Evolutionary conservation across 1,140 invertebrate species (phyloP), one percentile per base, ranked within the genome.

Genomic region (Drosophila sp.): DNA sequence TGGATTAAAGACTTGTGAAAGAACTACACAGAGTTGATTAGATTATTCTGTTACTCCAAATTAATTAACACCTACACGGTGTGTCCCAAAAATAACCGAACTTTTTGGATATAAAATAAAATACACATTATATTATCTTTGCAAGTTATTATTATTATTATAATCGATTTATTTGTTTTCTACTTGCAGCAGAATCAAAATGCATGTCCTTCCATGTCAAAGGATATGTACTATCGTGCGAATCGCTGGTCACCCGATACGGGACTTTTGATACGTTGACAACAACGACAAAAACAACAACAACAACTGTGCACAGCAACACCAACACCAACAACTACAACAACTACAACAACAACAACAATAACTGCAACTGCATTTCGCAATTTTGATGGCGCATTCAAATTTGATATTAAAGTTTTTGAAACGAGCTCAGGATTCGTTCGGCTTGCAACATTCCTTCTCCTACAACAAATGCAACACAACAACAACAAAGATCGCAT

Each of bases 121-220:
- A n/a, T n/a, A n/a, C n/a, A n/a, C n/a, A n/a, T n/a, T n/a, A n/a
- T n/a, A n/a, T n/a, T n/a, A n/a, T n/a, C n/a, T n/a, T n/a, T n/a
- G n/a, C n/a, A n/a, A n/a, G n/a, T n/a, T n/a, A n/a, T n/a, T n/a
- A n/a, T n/a, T n/a, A n/a, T n/a, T n/a, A n/a, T n/a, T n/a, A n/a
- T 21, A 21, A 21, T 21, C 21, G 21, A 21, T 21, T 21, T 21
- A 21, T 21, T 21, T 21, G 21, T n/a, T 50, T 58, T 61, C 13
- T 36, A 4, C 48, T 36, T 54, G 70, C 61, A 38, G 89, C 92
- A 95, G 94, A 93, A 93, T 78, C 93, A 93, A 80, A 92, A 93
- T 74, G 92, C 93, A 62, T 95, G 95, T 92, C 94, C 94, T 40
- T 94, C 94, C 67, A 95, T 95, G 95, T 94, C 94, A 76, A 94